phyloP scores from a whole-genome alignment of 2,113 vertebrate genomes.

The Ondatra zibethicus region DNA sequence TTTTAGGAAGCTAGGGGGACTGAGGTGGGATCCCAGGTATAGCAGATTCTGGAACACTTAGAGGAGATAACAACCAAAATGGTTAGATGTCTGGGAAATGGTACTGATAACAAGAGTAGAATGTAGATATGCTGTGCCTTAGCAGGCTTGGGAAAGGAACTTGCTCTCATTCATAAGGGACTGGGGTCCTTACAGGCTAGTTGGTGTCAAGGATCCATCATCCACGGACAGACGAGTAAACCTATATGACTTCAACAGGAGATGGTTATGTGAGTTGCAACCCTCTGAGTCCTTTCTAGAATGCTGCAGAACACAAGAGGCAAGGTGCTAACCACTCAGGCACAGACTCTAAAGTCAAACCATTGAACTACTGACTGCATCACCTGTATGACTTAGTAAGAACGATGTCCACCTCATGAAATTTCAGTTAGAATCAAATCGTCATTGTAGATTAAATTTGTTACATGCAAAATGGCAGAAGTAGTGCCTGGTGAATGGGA shows the following conservation, averaged over 20 bases:
- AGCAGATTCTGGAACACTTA: background rate
- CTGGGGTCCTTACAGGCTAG: constrained; percentile 32
- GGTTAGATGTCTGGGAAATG: background rate
- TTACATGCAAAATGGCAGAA: background rate
- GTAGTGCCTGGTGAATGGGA: accelerated
- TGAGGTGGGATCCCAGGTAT: background rate
- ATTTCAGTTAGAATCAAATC: background rate
- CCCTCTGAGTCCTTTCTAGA: constrained; percentile 25
- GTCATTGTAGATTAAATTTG: background rate
- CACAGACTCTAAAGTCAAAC: background rate
- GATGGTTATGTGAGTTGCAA: constrained; percentile 69
- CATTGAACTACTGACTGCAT: background rate
- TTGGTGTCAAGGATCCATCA: constrained; percentile 57
- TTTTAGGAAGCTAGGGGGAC: background rate
- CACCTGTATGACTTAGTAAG: background rate
- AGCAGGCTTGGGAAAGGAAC: background rate
- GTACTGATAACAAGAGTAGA: background rate
- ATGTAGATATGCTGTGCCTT: background rate
- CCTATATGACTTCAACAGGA: background rate
- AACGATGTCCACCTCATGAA: background rate
- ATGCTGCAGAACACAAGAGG: background rate
- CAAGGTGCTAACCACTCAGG: too few species aligned
- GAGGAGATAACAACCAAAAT: background rate
- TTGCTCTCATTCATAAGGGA: background rate
- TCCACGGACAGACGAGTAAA: constrained; percentile 59